Evolutionary conservation across 2,113 vertebrate genomes (phyloP).

Genomic region (Tetrao urogallus): DNA sequence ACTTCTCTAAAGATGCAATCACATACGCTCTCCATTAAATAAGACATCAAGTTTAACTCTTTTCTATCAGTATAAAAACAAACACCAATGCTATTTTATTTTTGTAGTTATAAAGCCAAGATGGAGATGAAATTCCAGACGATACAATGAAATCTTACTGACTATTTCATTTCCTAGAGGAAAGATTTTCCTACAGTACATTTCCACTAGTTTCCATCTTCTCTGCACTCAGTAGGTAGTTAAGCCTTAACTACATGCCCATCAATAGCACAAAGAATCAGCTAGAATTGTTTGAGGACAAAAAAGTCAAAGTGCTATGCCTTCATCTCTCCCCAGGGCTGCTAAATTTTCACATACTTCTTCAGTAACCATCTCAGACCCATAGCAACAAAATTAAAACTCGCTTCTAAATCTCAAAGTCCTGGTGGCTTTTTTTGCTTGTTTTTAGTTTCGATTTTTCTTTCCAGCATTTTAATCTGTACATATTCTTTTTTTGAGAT

Average conservation of each 20-base stretch:
- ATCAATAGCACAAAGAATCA: background rate
- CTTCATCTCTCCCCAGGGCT: background rate
- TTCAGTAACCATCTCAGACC: background rate
- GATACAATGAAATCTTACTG: background rate
- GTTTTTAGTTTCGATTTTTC: too few relatives aligned
- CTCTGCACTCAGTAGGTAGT: background rate
- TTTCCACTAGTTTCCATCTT: background rate
- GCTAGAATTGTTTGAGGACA: background rate
- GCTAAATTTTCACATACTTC: background rate
- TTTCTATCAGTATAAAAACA: background rate
- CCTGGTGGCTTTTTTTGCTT: too few relatives aligned
- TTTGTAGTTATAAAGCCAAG: background rate
- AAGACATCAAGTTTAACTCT: background rate
- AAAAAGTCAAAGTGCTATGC: background rate
- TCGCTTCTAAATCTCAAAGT: background rate
- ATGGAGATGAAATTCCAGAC: background rate
- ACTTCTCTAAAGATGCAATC: background rate
- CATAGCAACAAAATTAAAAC: background rate
- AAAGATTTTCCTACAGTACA: background rate
- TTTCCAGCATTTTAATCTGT: background rate
- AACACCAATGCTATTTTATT: background rate
- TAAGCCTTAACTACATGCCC: background rate
- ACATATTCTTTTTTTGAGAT: background rate
- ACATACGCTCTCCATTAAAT: background rate
- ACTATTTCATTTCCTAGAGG: background rate